Evolutionary conservation across 2,113 vertebrate genomes (phyloP).

Genomic region (Cyprinodon variegatus): DNA sequence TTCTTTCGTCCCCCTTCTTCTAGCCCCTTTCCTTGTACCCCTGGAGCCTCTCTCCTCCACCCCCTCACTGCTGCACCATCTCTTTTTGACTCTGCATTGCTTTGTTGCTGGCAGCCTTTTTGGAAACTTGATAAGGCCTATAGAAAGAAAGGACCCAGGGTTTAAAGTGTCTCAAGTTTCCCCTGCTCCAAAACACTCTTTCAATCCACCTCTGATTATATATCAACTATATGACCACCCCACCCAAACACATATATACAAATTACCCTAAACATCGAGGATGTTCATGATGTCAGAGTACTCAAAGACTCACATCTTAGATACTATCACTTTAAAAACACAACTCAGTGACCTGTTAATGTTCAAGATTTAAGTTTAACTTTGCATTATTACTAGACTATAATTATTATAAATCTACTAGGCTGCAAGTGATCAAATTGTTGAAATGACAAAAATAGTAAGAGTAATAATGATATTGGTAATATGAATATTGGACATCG

Average conservation of each 20-base stretch:
- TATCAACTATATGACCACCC: constrained; percentile 26
- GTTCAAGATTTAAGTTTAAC: neutral
- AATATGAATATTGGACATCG: neutral
- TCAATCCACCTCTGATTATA: constrained; percentile 42
- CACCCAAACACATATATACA: constrained; percentile 36
- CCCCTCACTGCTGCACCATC: constrained; percentile 33
- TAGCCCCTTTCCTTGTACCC: constrained; percentile 19
- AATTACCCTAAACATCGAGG: constrained; percentile 17
- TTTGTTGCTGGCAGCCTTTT: constrained; percentile 69
- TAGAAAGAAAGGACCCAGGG: constrained; percentile 53
- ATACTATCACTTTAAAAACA: no score
- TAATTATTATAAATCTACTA: neutral
- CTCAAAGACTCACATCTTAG: no score
- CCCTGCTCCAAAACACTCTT: constrained; percentile 3
- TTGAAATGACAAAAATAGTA: neutral
- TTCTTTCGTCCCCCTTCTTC: neutral
- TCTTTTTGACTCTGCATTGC: constrained; percentile 53
- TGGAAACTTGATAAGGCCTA: constrained; percentile 66
- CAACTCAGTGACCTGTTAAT: no score
- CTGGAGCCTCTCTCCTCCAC: constrained; percentile 34
- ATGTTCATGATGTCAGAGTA: no score
- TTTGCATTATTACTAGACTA: neutral
- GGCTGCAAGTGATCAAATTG: neutral
- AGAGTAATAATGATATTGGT: neutral
- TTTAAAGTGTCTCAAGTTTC: constrained; percentile 65